Conservation (phyloP, 2,888 invertebrate species). For the Vesta saturnalis region DNA sequence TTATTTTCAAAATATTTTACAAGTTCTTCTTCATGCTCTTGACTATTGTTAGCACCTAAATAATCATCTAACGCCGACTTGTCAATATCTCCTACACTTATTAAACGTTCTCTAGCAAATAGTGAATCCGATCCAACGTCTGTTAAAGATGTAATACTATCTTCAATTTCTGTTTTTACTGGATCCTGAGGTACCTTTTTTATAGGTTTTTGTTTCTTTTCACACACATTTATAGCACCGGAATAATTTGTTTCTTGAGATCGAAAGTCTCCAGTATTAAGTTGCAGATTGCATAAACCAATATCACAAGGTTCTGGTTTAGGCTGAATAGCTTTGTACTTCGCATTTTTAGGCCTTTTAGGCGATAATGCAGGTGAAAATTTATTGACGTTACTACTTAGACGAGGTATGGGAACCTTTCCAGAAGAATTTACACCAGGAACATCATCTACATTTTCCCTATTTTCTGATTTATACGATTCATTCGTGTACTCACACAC, state of each 20-base stretch:
- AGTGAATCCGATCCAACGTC: conserved; percentile 40
- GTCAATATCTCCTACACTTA: conserved; percentile 80
- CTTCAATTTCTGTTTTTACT: conserved; percentile 29
- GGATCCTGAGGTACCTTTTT: conserved; percentile 36
- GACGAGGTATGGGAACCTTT: conserved; percentile 56
- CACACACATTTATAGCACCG: conserved; percentile 36
- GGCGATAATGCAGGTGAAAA: conserved; percentile 43
- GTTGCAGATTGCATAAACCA: conserved; percentile 58
- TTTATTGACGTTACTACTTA: conserved; percentile 46
- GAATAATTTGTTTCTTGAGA: conserved; percentile 56
- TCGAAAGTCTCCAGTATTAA: conserved; percentile 54
- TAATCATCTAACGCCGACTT: conserved; percentile 86
- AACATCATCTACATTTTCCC: conserved; percentile 26
- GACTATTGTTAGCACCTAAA: conserved; percentile 77
- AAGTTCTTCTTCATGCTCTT: conserved; percentile 86
- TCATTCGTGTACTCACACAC: conserved; percentile 35
- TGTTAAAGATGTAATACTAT: conserved; percentile 26
- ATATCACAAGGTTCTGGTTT: conserved; percentile 62
- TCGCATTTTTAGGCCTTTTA: conserved; percentile 51
- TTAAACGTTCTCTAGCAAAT: conserved; percentile 70
- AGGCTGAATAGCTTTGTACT: conserved; percentile 67
- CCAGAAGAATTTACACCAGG: conserved; percentile 31
- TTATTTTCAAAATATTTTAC: conserved; percentile 81
- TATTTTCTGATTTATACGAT: conserved; percentile 19
- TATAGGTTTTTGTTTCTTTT: conserved; percentile 46